Percentiles rank a stretch among this genome's conserved stretches.
phyloP scores from a whole-genome alignment of 2,797 vertebrate genomes.

The Xerus rutilus region DNA sequence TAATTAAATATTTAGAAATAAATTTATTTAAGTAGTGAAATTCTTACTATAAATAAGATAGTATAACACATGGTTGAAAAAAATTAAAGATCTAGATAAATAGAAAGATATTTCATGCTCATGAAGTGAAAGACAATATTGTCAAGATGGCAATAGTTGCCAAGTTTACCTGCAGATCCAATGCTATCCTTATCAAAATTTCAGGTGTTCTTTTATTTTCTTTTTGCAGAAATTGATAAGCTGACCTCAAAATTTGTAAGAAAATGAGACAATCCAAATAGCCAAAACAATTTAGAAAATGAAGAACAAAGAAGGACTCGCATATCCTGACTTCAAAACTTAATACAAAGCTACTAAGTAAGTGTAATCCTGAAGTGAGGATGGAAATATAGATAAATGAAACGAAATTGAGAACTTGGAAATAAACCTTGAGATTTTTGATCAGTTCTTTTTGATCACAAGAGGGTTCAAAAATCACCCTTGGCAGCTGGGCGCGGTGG shows the following conservation, averaged over 20 bases:
- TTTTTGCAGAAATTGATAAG: not conserved
- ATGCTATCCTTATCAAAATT: not conserved
- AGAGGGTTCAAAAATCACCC: too few relatives aligned
- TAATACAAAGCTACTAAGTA: not conserved
- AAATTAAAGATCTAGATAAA: not conserved
- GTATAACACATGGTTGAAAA: not conserved
- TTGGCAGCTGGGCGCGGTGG: too few relatives aligned
- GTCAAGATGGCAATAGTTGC: not conserved
- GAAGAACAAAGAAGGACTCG: not conserved
- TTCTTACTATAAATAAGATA: not conserved
- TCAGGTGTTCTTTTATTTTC: not conserved
- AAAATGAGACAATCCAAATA: not conserved
- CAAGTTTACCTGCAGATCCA: not conserved
- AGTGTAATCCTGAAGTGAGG: not conserved
- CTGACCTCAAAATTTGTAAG: not conserved
- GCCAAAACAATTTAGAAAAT: not conserved
- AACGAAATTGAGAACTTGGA: not conserved
- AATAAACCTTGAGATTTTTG: not conserved
- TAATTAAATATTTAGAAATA: not conserved
- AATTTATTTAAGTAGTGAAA: not conserved
- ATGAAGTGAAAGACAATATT: not conserved
- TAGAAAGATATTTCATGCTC: not conserved
- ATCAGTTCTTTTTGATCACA: too few relatives aligned
- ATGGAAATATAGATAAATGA: not conserved
- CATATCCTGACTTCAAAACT: not conserved